These are phyloP conservation scores for Girardinus metallicus DNA, from an alignment of 2,797 vertebrate species.

Conservation along the genomic window DNA sequence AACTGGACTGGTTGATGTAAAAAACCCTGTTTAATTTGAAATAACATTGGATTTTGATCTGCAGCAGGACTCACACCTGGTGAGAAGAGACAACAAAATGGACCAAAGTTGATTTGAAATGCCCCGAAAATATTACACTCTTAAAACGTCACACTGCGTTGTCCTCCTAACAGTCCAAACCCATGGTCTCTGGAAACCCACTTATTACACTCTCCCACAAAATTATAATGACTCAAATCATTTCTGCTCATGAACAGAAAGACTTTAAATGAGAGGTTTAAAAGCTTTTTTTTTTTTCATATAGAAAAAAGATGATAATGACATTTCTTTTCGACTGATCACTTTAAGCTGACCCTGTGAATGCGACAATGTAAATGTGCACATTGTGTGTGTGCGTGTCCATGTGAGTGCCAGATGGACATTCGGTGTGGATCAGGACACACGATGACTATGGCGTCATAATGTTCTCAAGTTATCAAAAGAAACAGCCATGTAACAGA, in stretches of 20 bases:
- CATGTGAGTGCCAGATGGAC: conserved; percentile 80
- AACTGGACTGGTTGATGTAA: conserved; percentile 11
- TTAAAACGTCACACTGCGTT: conserved; percentile 50
- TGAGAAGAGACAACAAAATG: conserved; percentile 42
- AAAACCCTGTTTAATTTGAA: conserved; percentile 41
- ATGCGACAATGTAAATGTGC: conserved; percentile 54
- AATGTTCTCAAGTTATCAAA: conserved; percentile 76
- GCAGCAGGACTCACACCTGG: conserved; percentile 33
- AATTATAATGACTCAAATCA: conserved; percentile 25
- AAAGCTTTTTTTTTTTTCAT: conserved; percentile 24
- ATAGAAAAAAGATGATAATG: conserved; percentile 51
- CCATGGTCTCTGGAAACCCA: conserved; percentile 24
- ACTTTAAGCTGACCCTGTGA: conserved; percentile 61
- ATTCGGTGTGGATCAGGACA: conserved; percentile 85
- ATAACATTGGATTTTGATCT: conserved; percentile 36
- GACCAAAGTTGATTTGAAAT: conserved; percentile 37
- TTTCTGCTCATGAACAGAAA: conserved; percentile 68
- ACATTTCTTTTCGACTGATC: conserved; percentile 40
- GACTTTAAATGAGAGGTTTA: conserved; percentile 4
- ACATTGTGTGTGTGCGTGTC: conserved; percentile 41
- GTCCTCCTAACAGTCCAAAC: conserved; percentile 35
- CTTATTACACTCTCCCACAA: not conserved
- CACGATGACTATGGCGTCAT: conserved; percentile 82
- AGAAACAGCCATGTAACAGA: conserved; percentile 81
- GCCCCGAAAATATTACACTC: conserved; percentile 58